Evolutionary conservation across 2,113 vertebrate species (phyloP).

Genomic region (Rissa tridactyla): DNA sequence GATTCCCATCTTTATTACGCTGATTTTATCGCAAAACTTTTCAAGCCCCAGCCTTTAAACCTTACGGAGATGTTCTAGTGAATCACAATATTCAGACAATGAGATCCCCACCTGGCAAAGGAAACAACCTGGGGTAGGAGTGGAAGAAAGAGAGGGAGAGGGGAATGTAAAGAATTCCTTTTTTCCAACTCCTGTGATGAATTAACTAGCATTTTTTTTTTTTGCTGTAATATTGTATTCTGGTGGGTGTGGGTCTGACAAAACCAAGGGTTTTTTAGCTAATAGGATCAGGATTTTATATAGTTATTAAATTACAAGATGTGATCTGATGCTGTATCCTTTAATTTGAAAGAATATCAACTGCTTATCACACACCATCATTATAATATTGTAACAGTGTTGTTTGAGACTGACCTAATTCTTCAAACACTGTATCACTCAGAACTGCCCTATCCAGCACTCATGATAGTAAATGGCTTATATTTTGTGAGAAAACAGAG

Average conservation of each 20-base stretch:
- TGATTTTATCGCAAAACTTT: neutral
- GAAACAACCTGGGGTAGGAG: neutral
- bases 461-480: rapidly evolving
- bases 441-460: neutral
- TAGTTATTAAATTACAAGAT: neutral
- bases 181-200: neutral
- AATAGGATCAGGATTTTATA: neutral
- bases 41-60: neutral
- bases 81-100: neutral
- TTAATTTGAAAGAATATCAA: neutral
- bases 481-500: neutral
- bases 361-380: neutral
- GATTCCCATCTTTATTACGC: neutral
- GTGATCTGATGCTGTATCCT: neutral
- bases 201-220: neutral
- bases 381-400: neutral
- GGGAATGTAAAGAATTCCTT: neutral
- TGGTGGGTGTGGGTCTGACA: neutral
- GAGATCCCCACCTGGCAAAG: neutral
- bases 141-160: neutral
- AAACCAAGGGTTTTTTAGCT: neutral
- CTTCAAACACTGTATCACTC: neutral
- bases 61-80: neutral
- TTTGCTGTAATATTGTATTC: neutral
- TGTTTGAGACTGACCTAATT: neutral